phyloP scores from a whole-genome alignment of 1,140 invertebrate species.

The Harlomillsia oculata region DNA sequence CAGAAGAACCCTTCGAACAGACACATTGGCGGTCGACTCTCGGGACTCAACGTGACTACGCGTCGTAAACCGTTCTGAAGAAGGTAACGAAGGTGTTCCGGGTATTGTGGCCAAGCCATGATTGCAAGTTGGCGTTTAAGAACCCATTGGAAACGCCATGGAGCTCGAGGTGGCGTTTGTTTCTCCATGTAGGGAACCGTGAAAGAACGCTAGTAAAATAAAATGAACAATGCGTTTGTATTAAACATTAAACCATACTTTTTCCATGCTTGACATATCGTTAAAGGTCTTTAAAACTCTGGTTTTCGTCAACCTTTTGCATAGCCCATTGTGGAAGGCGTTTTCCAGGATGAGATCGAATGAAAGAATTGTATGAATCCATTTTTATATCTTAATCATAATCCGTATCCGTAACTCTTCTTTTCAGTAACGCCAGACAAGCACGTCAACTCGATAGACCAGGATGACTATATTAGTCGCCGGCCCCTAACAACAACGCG shows the following conservation, averaged over 20 bases:
- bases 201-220: conserved; percentile 23
- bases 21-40: conserved; percentile 49
- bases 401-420: too few species aligned
- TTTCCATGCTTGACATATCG: not conserved
- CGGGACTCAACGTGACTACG: conserved; percentile 53
- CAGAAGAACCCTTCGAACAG: conserved; percentile 44
- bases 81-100: conserved; percentile 51
- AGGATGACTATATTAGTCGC: too few species aligned
- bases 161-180: conserved; percentile 1
- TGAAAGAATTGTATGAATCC: conserved; percentile 8
- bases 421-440: too few species aligned
- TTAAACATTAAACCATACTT: not conserved
- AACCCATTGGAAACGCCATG: conserved; percentile 35
- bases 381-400: too few species aligned
- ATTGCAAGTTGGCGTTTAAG: conserved; percentile 28
- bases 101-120: conserved; percentile 47
- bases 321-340: conserved; percentile 19
- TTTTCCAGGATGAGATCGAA: conserved; percentile 16
- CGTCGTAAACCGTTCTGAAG: conserved; percentile 45
- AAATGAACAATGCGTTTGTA: not conserved
- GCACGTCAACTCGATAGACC: too few species aligned
- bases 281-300: not conserved
- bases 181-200: conserved; percentile 29
- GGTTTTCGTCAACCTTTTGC: conserved; percentile 15
- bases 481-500: too few species aligned